A percentile compares a stretch with the other conserved stretches of the same genome.
Conservation (phyloP, 2,888 invertebrate genomes). For the Clitarchus hookeri region DNA sequence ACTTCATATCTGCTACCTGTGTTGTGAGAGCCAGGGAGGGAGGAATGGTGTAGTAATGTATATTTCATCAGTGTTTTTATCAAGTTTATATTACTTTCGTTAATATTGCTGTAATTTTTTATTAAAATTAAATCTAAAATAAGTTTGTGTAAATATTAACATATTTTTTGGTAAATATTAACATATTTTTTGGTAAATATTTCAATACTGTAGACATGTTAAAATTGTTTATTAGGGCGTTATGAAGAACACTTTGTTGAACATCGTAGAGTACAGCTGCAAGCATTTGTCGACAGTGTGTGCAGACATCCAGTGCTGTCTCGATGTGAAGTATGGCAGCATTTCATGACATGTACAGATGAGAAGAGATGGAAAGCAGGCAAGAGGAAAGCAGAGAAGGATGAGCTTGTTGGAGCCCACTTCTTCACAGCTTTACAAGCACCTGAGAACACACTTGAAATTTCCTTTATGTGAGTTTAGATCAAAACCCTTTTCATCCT, state of each 20-base stretch:
- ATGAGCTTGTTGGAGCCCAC: slow-evolving; percentile 85
- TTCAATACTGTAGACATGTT: not conserved
- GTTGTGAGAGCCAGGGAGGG: too few species aligned
- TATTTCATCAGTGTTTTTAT: too few species aligned
- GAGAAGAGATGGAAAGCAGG: slow-evolving; percentile 98
- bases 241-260: slow-evolving; percentile 98
- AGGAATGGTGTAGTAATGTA: too few species aligned
- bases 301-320: slow-evolving; percentile 95
- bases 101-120: too few species aligned
- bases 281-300: slow-evolving; percentile 96
- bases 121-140: too few species aligned
- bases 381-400: slow-evolving; percentile 93
- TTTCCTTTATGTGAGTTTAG: slow-evolving; percentile 55
- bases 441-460: slow-evolving; percentile 74
- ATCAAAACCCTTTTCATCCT: too few species aligned
- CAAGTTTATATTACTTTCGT: too few species aligned
- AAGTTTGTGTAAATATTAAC: too few species aligned
- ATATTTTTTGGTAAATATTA: too few species aligned
- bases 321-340: slow-evolving; percentile 90
- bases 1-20: too few species aligned
- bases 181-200: too few species aligned
- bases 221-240: slow-evolving; percentile 63
- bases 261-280: slow-evolving; percentile 89
- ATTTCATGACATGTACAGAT: slow-evolving; percentile 96
- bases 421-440: slow-evolving; percentile 89